Percentiles rank a stretch among this genome's conserved stretches.
Evolutionary conservation across 1,140 invertebrate genomes (phyloP).

Genomic region (Drosophila bocki): DNA sequence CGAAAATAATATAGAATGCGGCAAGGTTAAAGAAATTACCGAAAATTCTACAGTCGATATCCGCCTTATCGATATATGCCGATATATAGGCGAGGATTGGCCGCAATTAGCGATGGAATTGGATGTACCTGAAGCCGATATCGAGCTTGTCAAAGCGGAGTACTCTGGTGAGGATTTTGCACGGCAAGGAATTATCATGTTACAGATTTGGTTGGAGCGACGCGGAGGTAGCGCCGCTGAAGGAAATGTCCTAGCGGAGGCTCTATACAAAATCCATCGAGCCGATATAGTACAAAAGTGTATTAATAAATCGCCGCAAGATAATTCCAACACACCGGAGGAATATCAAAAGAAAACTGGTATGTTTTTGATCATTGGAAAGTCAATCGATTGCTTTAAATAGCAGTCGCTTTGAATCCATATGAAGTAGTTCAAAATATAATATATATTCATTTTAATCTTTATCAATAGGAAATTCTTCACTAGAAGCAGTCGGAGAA

Average conservation of each 20-base stretch:
- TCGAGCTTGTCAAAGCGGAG: conserved; percentile 94
- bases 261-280: conserved; percentile 93
- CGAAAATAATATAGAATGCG: not conserved
- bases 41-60: conserved; percentile 82
- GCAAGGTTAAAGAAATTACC: not conserved
- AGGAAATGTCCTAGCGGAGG: conserved; percentile 93
- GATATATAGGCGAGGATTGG: conserved; percentile 96
- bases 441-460: not conserved
- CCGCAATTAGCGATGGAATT: conserved; percentile 93
- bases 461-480: not conserved
- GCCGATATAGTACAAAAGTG: conserved; percentile 92
- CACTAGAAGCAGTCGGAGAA: not conserved
- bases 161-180: conserved; percentile 90
- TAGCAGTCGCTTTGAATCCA: not conserved
- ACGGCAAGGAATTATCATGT: conserved; percentile 96
- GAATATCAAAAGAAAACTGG: not conserved
- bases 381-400: not conserved
- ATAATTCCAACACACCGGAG: conserved; percentile 58
- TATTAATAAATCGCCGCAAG: conserved; percentile 93
- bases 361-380: not conserved
- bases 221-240: conserved; percentile 87
- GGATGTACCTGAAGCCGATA: conserved; percentile 92
- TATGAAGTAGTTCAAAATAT: not conserved
- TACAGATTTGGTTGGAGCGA: conserved; percentile 90
- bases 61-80: conserved; percentile 95